These are phyloP conservation scores for Aphis gossypii DNA, from an alignment of 1,140 invertebrate species.

Conservation along the genomic window DNA sequence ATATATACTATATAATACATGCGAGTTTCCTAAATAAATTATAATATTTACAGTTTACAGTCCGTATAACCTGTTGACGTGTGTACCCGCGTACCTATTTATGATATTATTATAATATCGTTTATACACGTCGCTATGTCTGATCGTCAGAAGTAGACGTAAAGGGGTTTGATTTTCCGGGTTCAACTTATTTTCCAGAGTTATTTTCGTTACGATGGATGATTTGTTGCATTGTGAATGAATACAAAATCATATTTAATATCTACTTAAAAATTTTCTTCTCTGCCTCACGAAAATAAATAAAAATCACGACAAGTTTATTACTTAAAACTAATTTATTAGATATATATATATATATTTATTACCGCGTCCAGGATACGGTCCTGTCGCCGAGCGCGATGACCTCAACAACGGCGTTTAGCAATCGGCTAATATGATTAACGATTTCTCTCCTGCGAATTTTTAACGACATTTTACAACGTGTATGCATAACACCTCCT, in stretches of 20 bases:
- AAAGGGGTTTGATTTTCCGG: not conserved
- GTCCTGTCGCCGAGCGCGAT: not conserved
- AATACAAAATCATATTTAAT: too few relatives aligned
- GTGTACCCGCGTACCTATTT: not conserved
- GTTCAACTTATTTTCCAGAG: not conserved
- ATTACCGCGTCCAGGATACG: not conserved
- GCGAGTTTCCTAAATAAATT: not conserved
- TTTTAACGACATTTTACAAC: not conserved
- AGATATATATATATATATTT: not conserved
- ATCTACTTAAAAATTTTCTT: not conserved
- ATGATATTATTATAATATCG: not conserved
- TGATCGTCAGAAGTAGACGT: not conserved
- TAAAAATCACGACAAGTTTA: not conserved
- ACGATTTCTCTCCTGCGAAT: conserved; percentile 3
- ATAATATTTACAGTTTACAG: conserved; percentile 18
- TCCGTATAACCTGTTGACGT: not conserved
- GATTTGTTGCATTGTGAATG: not conserved
- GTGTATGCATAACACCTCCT: not conserved
- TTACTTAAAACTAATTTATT: not conserved
- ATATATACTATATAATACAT: conserved; percentile 16
- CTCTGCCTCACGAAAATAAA: not conserved
- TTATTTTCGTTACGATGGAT: not conserved
- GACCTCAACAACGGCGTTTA: not conserved
- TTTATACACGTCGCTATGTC: not conserved
- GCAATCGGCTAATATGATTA: conserved; percentile 36